A percentile compares a stretch with the other conserved stretches of the same genome.
These are phyloP conservation scores for Malacosoma neustria DNA, from an alignment of 2,888 invertebrate genomes.

Conservation along the genomic window DNA sequence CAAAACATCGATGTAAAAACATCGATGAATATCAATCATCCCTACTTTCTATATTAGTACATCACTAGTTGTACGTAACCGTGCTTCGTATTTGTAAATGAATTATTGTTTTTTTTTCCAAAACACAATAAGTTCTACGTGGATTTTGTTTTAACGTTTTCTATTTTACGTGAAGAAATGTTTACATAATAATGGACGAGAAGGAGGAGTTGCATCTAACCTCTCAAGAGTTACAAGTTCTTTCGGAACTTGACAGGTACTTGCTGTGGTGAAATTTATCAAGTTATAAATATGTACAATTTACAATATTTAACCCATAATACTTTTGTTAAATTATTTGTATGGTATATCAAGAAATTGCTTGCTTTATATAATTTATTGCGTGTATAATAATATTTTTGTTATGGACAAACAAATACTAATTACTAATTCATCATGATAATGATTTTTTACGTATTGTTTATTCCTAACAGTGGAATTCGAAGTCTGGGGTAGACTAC, in stretches of 20 bases:
- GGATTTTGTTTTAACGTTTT: constrained; percentile 12
- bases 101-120: background rate
- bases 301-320: too few relatives aligned
- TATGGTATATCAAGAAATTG: too few relatives aligned
- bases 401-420: too few relatives aligned
- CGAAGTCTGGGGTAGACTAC: too few relatives aligned
- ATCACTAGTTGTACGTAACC: constrained; percentile 19
- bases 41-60: background rate
- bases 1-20: too few relatives aligned
- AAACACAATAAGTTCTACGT: background rate
- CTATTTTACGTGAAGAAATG: constrained; percentile 1
- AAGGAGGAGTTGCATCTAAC: constrained; percentile 83
- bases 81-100: constrained; percentile 19
- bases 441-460: too few relatives aligned
- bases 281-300: constrained; percentile 1
- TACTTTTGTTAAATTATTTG: too few relatives aligned
- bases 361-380: too few relatives aligned
- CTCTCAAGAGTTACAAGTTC: constrained; percentile 88
- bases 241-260: constrained; percentile 92
- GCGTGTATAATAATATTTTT: too few relatives aligned
- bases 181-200: constrained; percentile 57
- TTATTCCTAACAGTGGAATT: too few relatives aligned
- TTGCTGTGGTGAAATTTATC: constrained; percentile 9
- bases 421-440: too few relatives aligned
- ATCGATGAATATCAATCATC: too few relatives aligned